Evolutionary conservation across 1,140 invertebrate genomes (phyloP).

Genomic region (Globodera ellingtonae): DNA sequence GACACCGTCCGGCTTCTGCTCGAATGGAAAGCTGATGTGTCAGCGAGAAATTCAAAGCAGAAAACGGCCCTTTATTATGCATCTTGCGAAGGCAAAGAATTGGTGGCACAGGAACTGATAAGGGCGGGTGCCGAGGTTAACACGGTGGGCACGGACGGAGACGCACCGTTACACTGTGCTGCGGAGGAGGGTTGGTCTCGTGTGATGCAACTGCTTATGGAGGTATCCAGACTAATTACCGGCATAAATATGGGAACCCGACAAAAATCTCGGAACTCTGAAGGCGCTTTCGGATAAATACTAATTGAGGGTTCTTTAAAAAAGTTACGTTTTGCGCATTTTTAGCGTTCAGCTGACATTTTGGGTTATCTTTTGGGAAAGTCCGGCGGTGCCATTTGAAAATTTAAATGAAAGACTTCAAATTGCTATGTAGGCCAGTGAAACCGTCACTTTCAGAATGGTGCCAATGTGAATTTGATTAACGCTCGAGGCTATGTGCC

Average conservation of each 20-base stretch:
- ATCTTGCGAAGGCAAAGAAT: not conserved
- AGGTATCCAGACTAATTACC: not conserved
- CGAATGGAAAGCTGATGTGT: not conserved
- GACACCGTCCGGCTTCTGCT: too few relatives aligned
- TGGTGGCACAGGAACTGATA: not conserved
- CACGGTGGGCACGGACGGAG: not conserved
- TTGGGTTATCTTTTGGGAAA: too few relatives aligned
- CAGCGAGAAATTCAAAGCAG: not conserved
- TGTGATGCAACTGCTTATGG: not conserved
- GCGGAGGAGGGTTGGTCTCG: not conserved
- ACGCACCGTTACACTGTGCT: not conserved
- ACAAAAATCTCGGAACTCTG: too few relatives aligned
- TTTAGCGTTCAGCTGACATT: too few relatives aligned
- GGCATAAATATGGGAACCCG: not conserved
- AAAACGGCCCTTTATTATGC: not conserved
- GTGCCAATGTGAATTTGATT: not conserved
- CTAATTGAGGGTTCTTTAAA: too few relatives aligned
- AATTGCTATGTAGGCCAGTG: too few relatives aligned
- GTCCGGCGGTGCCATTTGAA: too few relatives aligned
- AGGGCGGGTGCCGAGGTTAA: not conserved
- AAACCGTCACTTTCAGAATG: not conserved
- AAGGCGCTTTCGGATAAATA: too few relatives aligned
- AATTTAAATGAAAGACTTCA: too few relatives aligned
- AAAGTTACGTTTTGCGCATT: too few relatives aligned
- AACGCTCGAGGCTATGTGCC: not conserved